Evolutionary conservation across 2,888 invertebrate species (phyloP).

Genomic region (Eristalis intricaria): DNA sequence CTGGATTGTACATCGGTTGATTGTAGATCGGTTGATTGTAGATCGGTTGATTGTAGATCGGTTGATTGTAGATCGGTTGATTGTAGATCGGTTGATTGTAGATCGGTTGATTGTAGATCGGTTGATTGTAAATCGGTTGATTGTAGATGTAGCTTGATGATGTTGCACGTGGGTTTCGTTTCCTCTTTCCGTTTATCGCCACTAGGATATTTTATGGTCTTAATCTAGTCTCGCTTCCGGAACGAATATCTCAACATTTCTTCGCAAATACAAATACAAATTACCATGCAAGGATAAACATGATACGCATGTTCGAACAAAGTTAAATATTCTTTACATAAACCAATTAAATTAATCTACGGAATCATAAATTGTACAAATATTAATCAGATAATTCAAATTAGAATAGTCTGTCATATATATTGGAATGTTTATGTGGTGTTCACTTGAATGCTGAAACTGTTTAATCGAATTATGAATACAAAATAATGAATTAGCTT

Average conservation of each 20-base stretch:
- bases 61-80: not conserved
- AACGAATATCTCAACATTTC: too few relatives aligned
- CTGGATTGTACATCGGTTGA: not conserved
- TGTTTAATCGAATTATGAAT: constrained; percentile 9
- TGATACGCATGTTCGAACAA: too few relatives aligned
- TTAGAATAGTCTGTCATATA: not conserved
- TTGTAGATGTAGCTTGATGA: constrained; percentile 12
- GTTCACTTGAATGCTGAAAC: constrained; percentile 40
- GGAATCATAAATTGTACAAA: constrained; percentile 36
- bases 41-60: constrained; percentile 9
- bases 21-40: not conserved
- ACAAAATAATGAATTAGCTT: not conserved
- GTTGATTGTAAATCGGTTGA: constrained; percentile 28
- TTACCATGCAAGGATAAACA: too few relatives aligned
- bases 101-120: constrained; percentile 25
- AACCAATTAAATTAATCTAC: constrained; percentile 37
- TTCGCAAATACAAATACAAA: too few relatives aligned
- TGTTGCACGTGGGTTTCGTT: too few relatives aligned
- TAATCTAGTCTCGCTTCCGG: too few relatives aligned
- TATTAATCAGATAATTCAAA: constrained; percentile 11
- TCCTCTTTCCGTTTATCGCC: not conserved
- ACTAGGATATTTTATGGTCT: too few relatives aligned
- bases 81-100: constrained; percentile 8
- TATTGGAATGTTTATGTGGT: constrained; percentile 23
- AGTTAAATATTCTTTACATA: not conserved